A percentile compares a stretch with the other conserved stretches of the same genome.
Evolutionary conservation across 2,797 vertebrate genomes (phyloP).

Genomic region (Halcyon badia): DNA sequence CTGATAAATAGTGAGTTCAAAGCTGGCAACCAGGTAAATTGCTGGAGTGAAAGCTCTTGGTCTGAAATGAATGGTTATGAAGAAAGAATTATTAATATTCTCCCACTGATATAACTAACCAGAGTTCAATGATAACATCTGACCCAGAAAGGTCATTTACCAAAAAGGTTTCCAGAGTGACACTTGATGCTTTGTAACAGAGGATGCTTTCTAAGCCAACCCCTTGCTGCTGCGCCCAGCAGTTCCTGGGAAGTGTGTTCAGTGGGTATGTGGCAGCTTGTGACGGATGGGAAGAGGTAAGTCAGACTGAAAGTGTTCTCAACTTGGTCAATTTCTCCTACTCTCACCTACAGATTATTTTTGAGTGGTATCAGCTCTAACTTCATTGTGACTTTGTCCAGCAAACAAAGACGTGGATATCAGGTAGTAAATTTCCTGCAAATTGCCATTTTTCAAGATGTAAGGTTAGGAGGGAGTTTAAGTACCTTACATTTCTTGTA

Average conservation of each 20-base stretch:
- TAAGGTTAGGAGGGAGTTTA: not conserved
- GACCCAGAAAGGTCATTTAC: not conserved
- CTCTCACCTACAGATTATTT: not conserved
- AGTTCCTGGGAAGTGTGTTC: not conserved
- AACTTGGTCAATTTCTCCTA: constrained; percentile 23
- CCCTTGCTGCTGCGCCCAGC: fast-evolving
- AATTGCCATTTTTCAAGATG: not conserved
- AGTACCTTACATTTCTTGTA: not conserved
- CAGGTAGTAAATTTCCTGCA: constrained; percentile 40
- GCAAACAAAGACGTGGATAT: constrained; percentile 4
- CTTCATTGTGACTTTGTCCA: constrained; percentile 10
- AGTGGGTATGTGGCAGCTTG: not conserved
- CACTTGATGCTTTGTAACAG: not conserved
- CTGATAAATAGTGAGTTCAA: not conserved
- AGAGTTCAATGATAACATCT: not conserved
- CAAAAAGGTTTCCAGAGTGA: not conserved
- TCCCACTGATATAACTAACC: not conserved
- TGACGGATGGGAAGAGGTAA: not conserved
- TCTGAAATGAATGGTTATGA: not conserved
- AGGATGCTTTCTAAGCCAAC: not conserved
- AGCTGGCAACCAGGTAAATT: not conserved
- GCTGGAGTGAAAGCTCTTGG: not conserved
- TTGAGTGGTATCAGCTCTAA: constrained; percentile 19
- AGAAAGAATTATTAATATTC: not conserved
- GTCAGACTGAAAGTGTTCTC: not conserved